A percentile compares a stretch with the other conserved stretches of the same genome.
Evolutionary conservation across 2,797 vertebrate genomes (phyloP).

Genomic region (Rhinophrynus dorsalis): DNA sequence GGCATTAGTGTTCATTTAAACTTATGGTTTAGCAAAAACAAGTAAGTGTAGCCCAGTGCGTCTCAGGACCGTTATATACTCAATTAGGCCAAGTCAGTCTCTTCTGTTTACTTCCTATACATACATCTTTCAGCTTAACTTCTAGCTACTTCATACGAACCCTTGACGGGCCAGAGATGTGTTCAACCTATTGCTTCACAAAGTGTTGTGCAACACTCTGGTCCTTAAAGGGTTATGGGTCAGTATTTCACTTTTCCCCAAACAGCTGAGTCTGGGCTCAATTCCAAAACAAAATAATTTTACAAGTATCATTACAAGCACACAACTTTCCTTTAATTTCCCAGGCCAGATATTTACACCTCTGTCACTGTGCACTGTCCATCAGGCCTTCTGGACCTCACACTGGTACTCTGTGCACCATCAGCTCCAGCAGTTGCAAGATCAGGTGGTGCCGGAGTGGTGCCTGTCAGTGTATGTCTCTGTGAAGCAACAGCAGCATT

Average conservation of each 20-base stretch:
- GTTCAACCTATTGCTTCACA: no score
- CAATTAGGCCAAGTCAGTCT: slow-evolving; percentile 1
- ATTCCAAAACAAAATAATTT: slow-evolving; percentile 56
- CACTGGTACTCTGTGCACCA: slow-evolving; percentile 54
- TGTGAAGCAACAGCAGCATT: slow-evolving; percentile 56
- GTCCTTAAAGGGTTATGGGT: no score
- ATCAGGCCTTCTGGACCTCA: slow-evolving; percentile 88
- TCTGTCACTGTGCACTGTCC: slow-evolving; percentile 94
- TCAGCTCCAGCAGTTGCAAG: slow-evolving; percentile 66
- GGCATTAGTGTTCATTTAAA: no score
- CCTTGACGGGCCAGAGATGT: no score
- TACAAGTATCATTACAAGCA: slow-evolving; percentile 61
- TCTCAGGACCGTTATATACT: slow-evolving; percentile 24
- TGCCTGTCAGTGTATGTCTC: slow-evolving; percentile 73
- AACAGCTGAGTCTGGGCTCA: slow-evolving; percentile 63
- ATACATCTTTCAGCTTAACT: slow-evolving; percentile 65
- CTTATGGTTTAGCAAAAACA: neutral
- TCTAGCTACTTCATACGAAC: slow-evolving; percentile 59
- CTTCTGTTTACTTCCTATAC: slow-evolving; percentile 63
- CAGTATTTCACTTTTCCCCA: slow-evolving; percentile 58
- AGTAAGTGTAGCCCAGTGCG: neutral
- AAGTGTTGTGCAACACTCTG: no score
- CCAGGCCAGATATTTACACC: slow-evolving; percentile 75
- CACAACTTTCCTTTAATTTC: slow-evolving; percentile 46
- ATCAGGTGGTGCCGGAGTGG: slow-evolving; percentile 65